phyloP scores from a whole-genome alignment of 1,140 invertebrate species.

The Heliothis subflexa region DNA sequence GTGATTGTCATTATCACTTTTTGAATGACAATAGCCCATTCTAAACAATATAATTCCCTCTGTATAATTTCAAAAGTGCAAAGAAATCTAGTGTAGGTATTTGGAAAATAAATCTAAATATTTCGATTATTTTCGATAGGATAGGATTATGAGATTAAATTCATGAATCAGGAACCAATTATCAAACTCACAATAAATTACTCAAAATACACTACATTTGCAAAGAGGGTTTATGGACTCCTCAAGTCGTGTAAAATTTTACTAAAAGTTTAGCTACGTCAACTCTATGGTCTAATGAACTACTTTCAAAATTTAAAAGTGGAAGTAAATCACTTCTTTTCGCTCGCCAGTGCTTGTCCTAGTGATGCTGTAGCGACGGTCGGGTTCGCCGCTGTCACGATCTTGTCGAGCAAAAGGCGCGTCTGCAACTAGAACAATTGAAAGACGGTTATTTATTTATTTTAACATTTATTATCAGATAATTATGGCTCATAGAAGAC shows the following conservation, averaged over 20 bases:
- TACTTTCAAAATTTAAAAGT: slow-evolving; percentile 2
- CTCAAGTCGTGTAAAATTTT: slow-evolving; percentile 8
- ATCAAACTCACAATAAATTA: neutral
- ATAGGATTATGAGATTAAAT: neutral
- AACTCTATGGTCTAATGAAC: slow-evolving; percentile 26
- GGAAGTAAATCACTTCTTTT: slow-evolving; percentile 70
- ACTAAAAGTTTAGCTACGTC: slow-evolving; percentile 4
- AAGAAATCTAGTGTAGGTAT: too few relatives aligned
- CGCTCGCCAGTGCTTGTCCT: slow-evolving; percentile 72
- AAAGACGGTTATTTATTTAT: neutral
- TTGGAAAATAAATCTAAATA: too few relatives aligned
- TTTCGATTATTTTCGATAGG: too few relatives aligned
- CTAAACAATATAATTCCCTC: too few relatives aligned
- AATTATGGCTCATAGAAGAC: too few relatives aligned
- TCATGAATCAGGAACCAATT: slow-evolving; percentile 1
- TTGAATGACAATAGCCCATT: too few relatives aligned
- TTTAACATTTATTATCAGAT: too few relatives aligned
- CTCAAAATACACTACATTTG: slow-evolving; percentile 1
- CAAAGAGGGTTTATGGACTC: slow-evolving; percentile 2
- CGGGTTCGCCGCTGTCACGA: slow-evolving; percentile 69
- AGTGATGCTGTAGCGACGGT: slow-evolving; percentile 76
- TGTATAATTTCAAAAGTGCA: too few relatives aligned
- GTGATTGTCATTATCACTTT: too few relatives aligned
- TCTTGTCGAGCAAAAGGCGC: slow-evolving; percentile 72
- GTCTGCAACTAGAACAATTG: slow-evolving; percentile 72